Evolutionary conservation across 2,797 vertebrate genomes (phyloP), one percentile per base, ranked within the genome.

Genomic region (Syncerus caffer): DNA sequence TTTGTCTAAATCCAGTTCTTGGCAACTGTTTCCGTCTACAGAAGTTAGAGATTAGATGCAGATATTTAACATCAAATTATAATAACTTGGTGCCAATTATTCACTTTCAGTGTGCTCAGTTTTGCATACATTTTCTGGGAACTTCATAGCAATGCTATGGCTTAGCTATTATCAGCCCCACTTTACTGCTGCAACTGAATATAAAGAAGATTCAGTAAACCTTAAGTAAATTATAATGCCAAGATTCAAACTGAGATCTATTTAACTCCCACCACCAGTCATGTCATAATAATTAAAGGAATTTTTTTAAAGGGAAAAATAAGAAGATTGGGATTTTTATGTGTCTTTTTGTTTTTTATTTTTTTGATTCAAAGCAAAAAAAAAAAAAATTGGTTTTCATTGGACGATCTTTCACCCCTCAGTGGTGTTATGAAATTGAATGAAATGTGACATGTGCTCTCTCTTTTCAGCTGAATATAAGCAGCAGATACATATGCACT

Each of bases 31-130:
- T 90, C 71, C 90, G 31, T 86, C 95, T 87, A 57, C 11, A 76
- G 53, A 91, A 55, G 57, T 94, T 78, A 95, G 25, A 96, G 82
- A 71, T 95, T 85, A 96, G 62, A 79, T 64, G 60, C 62, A 97
- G 42, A 47, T 84, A 89, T 47, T 93, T 96, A 95, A 50, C 57
- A 74, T 90, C 64, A 71, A 88, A 92, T 97, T 57, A 93, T 58
- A 90, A 50, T 80, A 90, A 86, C 53, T 85, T 13, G 29, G 42
- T 31, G 27, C 21, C 4, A 0, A 45, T 92, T 85, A 87, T 57
- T 95, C 67, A 58, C 14, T 7, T 92, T 42, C 45, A 88, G 23
- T 93, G 31, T 23, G 10, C 51, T 92, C 34, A 85, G 38, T 95
- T 83, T 79, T 71, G 4, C 23, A 21, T 47, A 47, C 3, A 60